These are phyloP conservation scores for Hemibagrus guttatus DNA, from an alignment of 2,797 vertebrate species.

Conservation along the genomic window DNA sequence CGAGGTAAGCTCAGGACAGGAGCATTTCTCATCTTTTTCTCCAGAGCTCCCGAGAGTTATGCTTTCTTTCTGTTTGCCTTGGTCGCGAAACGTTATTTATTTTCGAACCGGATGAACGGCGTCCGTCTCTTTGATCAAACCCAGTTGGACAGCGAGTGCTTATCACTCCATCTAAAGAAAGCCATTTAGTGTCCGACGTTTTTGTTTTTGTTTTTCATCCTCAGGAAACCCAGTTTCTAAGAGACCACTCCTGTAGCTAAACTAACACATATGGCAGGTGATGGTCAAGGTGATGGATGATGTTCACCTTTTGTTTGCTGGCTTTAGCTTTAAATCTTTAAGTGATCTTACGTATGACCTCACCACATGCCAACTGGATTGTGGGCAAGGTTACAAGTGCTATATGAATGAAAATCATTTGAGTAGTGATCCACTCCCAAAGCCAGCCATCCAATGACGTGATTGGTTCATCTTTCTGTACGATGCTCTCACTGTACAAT, in stretches of 20 bases:
- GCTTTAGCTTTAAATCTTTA: neutral
- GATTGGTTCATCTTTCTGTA: neutral
- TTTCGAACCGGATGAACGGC: constrained; percentile 6
- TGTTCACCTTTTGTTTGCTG: neutral
- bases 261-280: too few relatives aligned
- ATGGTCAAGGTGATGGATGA: neutral
- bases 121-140: constrained; percentile 20
- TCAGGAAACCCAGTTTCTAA: neutral
- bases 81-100: constrained; percentile 15
- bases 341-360: neutral
- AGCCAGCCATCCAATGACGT: neutral
- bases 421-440: neutral
- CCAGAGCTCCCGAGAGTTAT: constrained; percentile 12
- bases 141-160: neutral
- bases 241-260: too few relatives aligned
- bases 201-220: constrained; percentile 3
- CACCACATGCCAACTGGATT: too few relatives aligned
- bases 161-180: constrained; percentile 32
- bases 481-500: neutral
- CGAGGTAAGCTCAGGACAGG: constrained; percentile 30
- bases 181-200: neutral
- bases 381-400: neutral
- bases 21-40: constrained; percentile 19
- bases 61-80: constrained; percentile 34
- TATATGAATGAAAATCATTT: neutral